Evolutionary conservation across 30 jellyfish, hydroid and myxozoan genomes (phyloP).

Genomic region (Turritopsis dohrnii): DNA sequence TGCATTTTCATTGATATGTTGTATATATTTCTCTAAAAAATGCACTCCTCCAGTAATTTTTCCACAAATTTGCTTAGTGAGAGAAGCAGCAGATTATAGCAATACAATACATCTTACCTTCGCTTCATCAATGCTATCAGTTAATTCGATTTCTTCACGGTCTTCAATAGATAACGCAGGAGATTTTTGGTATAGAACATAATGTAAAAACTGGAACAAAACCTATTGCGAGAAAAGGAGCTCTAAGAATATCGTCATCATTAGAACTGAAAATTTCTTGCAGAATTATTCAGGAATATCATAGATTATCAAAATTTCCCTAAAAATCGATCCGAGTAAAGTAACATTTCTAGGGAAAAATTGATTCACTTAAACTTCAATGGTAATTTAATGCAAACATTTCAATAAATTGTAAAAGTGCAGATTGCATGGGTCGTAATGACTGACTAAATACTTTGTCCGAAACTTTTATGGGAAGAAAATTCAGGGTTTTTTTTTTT

Average conservation of each 20-base stretch:
- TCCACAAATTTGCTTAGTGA: not conserved
- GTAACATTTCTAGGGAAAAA: too few relatives aligned
- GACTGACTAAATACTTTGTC: too few relatives aligned
- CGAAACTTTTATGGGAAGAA: too few relatives aligned
- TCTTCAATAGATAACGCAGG: not conserved
- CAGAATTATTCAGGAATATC: too few relatives aligned
- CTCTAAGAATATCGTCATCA: not conserved
- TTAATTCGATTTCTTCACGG: not conserved
- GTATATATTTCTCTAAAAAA: not conserved
- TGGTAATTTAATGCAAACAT: too few relatives aligned
- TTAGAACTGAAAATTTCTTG: not conserved
- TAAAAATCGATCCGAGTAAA: too few relatives aligned
- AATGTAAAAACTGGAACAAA: slow-evolving; percentile 3
- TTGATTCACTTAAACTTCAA: too few relatives aligned
- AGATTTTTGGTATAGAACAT: not conserved
- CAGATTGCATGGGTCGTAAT: too few relatives aligned
- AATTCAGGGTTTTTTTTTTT: too few relatives aligned
- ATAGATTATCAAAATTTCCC: too few relatives aligned
- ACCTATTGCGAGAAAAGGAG: not conserved
- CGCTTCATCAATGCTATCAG: not conserved
- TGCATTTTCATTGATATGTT: not conserved
- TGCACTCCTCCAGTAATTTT: not conserved
- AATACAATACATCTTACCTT: not conserved
- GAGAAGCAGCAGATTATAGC: too few relatives aligned
- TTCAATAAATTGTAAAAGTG: too few relatives aligned